These are phyloP conservation scores for Zaprionus ghesquierei DNA, from an alignment of 1,140 invertebrate species.

Conservation along the genomic window DNA sequence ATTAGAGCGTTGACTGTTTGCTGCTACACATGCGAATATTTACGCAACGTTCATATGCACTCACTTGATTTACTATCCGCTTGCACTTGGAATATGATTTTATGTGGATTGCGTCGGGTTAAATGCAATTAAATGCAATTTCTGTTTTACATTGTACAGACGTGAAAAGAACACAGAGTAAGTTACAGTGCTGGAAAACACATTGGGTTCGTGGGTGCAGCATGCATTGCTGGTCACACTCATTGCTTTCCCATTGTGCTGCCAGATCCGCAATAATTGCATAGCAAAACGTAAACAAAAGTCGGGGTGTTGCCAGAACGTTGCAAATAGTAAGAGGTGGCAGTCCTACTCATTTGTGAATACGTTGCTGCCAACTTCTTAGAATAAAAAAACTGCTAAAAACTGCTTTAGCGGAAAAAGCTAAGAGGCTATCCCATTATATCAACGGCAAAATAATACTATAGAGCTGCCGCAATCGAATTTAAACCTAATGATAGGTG, in stretches of 20 bases:
- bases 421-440: too few relatives aligned
- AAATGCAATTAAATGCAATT: slow-evolving; percentile 69
- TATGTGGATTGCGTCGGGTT: slow-evolving; percentile 23
- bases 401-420: too few relatives aligned
- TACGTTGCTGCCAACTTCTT: too few relatives aligned
- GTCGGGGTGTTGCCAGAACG: slow-evolving; percentile 6
- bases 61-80: slow-evolving; percentile 63
- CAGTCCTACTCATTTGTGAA: slow-evolving; percentile 20
- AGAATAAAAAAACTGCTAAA: too few relatives aligned
- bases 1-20: slow-evolving; percentile 6
- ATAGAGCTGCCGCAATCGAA: too few relatives aligned
- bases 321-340: slow-evolving; percentile 11
- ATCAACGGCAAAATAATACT: too few relatives aligned
- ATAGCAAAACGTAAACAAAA: slow-evolving; percentile 37
- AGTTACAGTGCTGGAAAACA: slow-evolving; percentile 27
- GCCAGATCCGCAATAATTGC: slow-evolving; percentile 6
- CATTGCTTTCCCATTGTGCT: not conserved
- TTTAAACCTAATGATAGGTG: too few relatives aligned
- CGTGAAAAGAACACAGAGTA: slow-evolving; percentile 52
- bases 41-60: slow-evolving; percentile 13
- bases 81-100: slow-evolving; percentile 61
- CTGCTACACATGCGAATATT: not conserved
- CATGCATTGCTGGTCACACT: slow-evolving; percentile 28
- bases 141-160: slow-evolving; percentile 66
- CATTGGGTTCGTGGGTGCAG: not conserved